Percentiles rank a stretch among this genome's conserved stretches.
Conservation (phyloP, 2,797 vertebrate species). For the Siniperca obscura region DNA sequence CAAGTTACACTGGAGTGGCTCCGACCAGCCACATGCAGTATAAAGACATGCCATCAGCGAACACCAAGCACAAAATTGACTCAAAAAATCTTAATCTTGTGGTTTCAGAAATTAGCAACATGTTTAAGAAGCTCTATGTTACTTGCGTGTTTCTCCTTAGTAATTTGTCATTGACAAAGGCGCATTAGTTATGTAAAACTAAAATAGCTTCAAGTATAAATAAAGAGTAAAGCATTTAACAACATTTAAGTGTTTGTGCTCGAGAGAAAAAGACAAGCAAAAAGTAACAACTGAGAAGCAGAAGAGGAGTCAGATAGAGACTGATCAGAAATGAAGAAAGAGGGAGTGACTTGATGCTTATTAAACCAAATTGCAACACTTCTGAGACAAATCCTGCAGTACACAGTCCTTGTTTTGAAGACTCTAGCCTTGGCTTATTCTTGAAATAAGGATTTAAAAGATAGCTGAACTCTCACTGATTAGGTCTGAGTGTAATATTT, state of each 20-base stretch:
- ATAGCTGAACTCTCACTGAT: constrained; percentile 88
- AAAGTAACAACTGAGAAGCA: constrained; percentile 40
- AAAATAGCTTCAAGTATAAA: constrained; percentile 11
- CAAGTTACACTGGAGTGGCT: constrained; percentile 47
- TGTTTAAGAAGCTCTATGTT: not conserved
- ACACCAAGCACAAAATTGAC: constrained; percentile 12
- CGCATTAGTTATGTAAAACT: not conserved
- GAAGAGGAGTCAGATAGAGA: constrained; percentile 46
- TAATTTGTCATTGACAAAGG: not conserved
- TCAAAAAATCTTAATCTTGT: not conserved
- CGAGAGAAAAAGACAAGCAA: constrained; percentile 34
- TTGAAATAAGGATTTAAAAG: constrained; percentile 90
- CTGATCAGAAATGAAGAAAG: constrained; percentile 61
- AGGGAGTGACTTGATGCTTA: constrained; percentile 82
- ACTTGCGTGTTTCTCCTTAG: not conserved
- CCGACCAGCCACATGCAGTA: constrained; percentile 38
- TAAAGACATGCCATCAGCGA: constrained; percentile 28
- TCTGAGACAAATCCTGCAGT: constrained; percentile 85
- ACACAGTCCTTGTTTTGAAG: constrained; percentile 81
- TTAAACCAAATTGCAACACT: constrained; percentile 88
- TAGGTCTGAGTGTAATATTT: constrained; percentile 78
- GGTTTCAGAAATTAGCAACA: not conserved
- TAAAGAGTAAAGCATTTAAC: constrained; percentile 8
- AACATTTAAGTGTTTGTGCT: not conserved
- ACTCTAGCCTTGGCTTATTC: constrained; percentile 88